phyloP scores from a whole-genome alignment of 2,113 vertebrate species.

The Chaenocephalus aceratus region DNA sequence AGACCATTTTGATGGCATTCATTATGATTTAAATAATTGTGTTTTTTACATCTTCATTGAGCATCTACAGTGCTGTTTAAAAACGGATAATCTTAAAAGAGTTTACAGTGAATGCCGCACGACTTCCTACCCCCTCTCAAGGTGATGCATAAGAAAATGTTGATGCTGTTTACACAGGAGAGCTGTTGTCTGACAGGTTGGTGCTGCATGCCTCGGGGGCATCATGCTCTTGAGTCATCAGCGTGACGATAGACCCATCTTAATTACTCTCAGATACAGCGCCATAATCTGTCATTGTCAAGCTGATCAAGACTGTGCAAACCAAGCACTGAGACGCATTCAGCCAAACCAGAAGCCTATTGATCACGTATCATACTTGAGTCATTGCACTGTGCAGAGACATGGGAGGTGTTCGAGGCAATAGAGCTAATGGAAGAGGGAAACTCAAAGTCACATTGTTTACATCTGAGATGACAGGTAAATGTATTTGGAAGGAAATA shows the following conservation, averaged over 20 bases:
- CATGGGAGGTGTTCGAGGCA: constrained; percentile 60
- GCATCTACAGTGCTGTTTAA: neutral
- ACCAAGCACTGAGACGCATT: constrained; percentile 78
- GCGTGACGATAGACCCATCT: constrained; percentile 77
- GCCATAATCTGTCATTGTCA: constrained; percentile 80
- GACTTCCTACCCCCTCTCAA: constrained; percentile 34
- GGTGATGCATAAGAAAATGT: constrained; percentile 43
- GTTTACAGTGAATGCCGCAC: constrained; percentile 18
- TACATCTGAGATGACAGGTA: constrained; percentile 81
- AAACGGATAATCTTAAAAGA: neutral
- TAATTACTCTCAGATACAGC: constrained; percentile 82
- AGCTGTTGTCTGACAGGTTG: constrained; percentile 63
- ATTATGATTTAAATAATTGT: neutral
- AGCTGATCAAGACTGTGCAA: constrained; percentile 77
- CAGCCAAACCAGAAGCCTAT: constrained; percentile 79
- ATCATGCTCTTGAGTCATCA: constrained; percentile 71
- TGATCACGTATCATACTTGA: constrained; percentile 82
- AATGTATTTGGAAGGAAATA: constrained; percentile 80
- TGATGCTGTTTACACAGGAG: constrained; percentile 56
- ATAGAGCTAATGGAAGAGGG: constrained; percentile 78
- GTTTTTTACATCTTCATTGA: too few relatives aligned
- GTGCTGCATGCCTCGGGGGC: constrained; percentile 54
- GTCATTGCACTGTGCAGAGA: constrained; percentile 68
- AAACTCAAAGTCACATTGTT: constrained; percentile 82
- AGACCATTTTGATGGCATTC: neutral